Evolutionary conservation across 2,113 vertebrate genomes (phyloP).

Genomic region (Spilogale gracilis): DNA sequence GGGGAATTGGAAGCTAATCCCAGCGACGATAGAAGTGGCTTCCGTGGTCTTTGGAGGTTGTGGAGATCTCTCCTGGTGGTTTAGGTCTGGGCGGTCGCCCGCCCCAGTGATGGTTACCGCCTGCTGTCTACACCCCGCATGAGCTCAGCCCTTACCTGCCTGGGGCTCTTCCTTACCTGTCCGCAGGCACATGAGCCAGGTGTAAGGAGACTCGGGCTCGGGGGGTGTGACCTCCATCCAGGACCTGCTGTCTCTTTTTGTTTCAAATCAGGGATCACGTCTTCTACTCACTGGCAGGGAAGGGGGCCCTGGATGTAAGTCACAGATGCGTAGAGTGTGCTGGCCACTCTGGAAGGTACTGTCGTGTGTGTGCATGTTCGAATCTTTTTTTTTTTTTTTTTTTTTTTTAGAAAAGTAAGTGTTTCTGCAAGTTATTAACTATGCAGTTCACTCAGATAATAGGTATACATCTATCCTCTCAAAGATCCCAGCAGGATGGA

Average conservation of each 20-base stretch:
- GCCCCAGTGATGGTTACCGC: neutral
- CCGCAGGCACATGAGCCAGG: neutral
- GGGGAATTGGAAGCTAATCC: neutral
- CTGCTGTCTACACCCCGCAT: neutral
- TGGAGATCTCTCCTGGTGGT: neutral
- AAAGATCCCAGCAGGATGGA: slow-evolving; percentile 38
- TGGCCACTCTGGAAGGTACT: slow-evolving; percentile 40
- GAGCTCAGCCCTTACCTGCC: neutral
- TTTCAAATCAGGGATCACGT: neutral
- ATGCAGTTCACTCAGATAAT: slow-evolving; percentile 50
- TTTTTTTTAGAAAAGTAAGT: neutral
- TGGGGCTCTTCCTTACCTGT: neutral
- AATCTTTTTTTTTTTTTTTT: neutral
- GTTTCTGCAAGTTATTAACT: slow-evolving; percentile 8
- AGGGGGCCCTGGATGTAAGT: neutral
- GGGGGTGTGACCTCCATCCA: neutral
- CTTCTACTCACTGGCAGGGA: neutral
- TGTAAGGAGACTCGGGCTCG: neutral
- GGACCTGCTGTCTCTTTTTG: neutral
- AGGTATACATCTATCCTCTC: neutral
- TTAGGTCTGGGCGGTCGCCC: neutral
- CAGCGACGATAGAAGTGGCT: neutral
- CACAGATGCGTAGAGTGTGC: neutral
- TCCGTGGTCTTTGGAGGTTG: neutral
- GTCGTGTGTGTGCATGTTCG: neutral